A percentile compares a stretch with the other conserved stretches of the same genome.
These are phyloP conservation scores for Pogonocherus hispidulus DNA, from an alignment of 2,888 invertebrate genomes.

Conservation along the genomic window DNA sequence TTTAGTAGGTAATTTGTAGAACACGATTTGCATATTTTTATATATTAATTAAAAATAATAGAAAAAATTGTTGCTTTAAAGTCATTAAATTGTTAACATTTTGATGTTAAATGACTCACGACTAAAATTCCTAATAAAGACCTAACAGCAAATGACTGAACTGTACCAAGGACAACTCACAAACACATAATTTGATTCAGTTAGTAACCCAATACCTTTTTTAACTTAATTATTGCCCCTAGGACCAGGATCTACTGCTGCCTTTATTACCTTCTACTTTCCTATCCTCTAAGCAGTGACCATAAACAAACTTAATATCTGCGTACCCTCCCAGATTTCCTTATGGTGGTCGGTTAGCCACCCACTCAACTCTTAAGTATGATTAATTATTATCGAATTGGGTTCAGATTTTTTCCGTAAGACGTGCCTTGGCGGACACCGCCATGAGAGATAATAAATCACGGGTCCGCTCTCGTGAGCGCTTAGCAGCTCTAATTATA, in stretches of 20 bases:
- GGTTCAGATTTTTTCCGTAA: not conserved
- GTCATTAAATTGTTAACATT: too few species aligned
- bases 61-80: too few species aligned
- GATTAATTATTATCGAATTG: conserved; percentile 11
- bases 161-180: not conserved
- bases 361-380: not conserved
- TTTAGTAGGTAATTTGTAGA: too few species aligned
- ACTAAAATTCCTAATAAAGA: too few species aligned
- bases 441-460: conserved; percentile 5
- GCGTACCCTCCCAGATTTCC: not conserved
- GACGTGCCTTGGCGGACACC: not conserved
- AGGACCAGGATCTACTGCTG: not conserved
- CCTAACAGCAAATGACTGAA: too few species aligned
- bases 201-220: not conserved
- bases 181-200: not conserved
- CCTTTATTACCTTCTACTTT: not conserved
- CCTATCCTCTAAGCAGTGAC: not conserved
- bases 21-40: too few species aligned
- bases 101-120: too few species aligned
- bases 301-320: not conserved
- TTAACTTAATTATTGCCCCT: not conserved
- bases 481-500: conserved; percentile 14
- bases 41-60: too few species aligned
- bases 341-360: not conserved
- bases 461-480: conserved; percentile 7